Evolutionary conservation across 2,888 invertebrate species (phyloP), one percentile per base, ranked within the genome.

Genomic region (Automeris io): DNA sequence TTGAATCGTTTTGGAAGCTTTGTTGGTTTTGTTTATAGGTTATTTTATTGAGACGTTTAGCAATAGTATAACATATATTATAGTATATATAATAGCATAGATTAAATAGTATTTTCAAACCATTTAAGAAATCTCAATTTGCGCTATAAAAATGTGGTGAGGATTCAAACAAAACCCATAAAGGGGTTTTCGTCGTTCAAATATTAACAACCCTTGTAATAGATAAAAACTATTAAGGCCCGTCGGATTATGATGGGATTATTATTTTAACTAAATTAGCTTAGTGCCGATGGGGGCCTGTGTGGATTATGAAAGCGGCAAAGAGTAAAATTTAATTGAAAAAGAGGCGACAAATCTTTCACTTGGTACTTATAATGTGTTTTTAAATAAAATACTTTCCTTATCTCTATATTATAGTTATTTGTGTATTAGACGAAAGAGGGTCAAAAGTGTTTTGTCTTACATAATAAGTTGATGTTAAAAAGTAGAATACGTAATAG

Each of bases 251-350:
- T 66, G 74, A 73, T 49, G 41, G 73, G 83, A 83, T 83, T 86
- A 85, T 85, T 79, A 81, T 82, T 86, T 83, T 85, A 85, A 85
- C 79, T 61, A 75, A 83, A 82, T 86, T 83, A 85, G 81, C 82
- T 81, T 80, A 81, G 74, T 69, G 72, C 66, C 70, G 77, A 57
- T 66, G 60, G 67, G 77, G 81, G 77, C 70, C 61, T 61, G 31
- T 42, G 53, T 43, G 40, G 42, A 44, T 34, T 45, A 46, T 48
- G 42, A 45, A 42, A 33, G 36, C 34, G 52, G 11, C 77, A 78
- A 52, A 76, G 78, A 81, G 43, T 71, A 63, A 29, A 16, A 29
- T 4, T 8, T 6, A n/a, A 22, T 11, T 12, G 9, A 6, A 6
- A 21, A 9, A 37, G 37, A 37, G 23, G 37, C 8, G 22, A 13